These are phyloP conservation scores for Acleris holmiana DNA, from an alignment of 2,888 invertebrate genomes.

Conservation along the genomic window DNA sequence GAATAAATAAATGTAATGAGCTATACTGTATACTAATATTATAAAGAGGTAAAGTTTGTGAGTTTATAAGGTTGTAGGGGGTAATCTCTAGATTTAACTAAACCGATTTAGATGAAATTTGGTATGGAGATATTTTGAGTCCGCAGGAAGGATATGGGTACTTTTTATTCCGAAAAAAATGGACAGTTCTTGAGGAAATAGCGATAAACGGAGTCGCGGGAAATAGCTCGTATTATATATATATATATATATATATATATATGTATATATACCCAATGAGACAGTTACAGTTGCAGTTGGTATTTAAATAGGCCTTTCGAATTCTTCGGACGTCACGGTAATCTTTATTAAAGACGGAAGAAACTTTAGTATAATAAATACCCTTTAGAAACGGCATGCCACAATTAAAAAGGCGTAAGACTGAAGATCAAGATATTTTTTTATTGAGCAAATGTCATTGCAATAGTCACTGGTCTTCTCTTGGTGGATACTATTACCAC, in stretches of 20 bases:
- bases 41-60: too few relatives aligned
- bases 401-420: not conserved
- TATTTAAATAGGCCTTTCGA: not conserved
- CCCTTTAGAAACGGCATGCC: slow-evolving; percentile 7
- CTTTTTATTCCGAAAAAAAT: too few relatives aligned
- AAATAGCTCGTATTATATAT: too few relatives aligned
- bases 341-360: slow-evolving; percentile 13
- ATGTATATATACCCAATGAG: not conserved
- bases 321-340: slow-evolving; percentile 4
- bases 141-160: too few relatives aligned
- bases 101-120: too few relatives aligned
- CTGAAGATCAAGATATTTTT: not conserved
- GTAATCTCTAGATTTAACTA: too few relatives aligned
- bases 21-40: too few relatives aligned
- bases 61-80: too few relatives aligned
- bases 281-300: not conserved
- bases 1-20: slow-evolving; percentile 6
- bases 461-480: not conserved
- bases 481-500: not conserved
- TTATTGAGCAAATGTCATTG: not conserved
- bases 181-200: too few relatives aligned
- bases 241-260: too few relatives aligned
- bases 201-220: too few relatives aligned
- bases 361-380: slow-evolving; percentile 4
- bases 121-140: too few relatives aligned